Evolutionary conservation across 2,888 invertebrate genomes (phyloP).

Genomic region (Micropterix aruncella): DNA sequence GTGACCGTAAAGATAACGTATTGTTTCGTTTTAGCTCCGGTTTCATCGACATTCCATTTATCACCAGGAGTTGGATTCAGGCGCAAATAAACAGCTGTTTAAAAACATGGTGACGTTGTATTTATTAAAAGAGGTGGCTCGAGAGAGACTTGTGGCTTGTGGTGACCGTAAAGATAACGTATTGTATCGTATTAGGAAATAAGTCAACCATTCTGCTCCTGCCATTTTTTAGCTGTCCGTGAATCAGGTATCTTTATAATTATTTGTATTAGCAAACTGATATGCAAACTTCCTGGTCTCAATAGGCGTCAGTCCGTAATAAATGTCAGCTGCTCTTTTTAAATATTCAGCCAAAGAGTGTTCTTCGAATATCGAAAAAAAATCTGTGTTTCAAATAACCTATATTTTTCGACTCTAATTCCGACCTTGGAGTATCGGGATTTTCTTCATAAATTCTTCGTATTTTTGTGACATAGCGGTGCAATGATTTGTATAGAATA

Average conservation of each 20-base stretch:
- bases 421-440: not conserved
- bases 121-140: not conserved
- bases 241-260: no score
- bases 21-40: no score
- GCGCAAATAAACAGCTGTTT: not conserved
- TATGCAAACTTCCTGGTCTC: no score
- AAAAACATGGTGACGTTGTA: no score
- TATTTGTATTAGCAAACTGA: no score
- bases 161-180: not conserved
- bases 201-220: no score
- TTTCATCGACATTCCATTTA: not conserved
- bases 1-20: not conserved
- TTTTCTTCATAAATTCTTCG: not conserved
- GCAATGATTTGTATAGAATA: not conserved
- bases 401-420: no score
- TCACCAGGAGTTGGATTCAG: not conserved
- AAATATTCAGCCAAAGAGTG: not conserved
- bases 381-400: not conserved
- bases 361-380: not conserved
- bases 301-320: not conserved
- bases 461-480: not conserved
- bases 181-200: no score
- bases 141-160: slow-evolving; percentile 1
- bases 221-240: no score
- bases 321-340: not conserved